phyloP scores from a whole-genome alignment of 1,140 invertebrate species.

The Mamestra configurata region DNA sequence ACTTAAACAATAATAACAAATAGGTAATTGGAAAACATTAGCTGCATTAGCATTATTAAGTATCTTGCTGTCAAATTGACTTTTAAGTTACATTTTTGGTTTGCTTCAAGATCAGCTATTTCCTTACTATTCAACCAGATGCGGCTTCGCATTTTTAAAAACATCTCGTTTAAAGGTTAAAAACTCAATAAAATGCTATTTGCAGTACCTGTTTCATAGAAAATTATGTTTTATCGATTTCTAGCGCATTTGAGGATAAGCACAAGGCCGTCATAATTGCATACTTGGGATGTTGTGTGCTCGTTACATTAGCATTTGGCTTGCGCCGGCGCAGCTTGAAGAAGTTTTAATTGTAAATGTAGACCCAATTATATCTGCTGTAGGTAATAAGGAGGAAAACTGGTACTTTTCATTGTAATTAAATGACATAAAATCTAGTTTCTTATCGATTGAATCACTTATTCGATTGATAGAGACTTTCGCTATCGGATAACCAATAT shows the following conservation, averaged over 20 bases:
- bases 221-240: conserved; percentile 9
- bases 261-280: conserved; percentile 47
- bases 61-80: no score
- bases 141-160: no score
- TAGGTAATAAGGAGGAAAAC: background rate
- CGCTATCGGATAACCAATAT: background rate
- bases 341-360: conserved; percentile 9
- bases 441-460: background rate
- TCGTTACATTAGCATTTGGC: conserved; percentile 49
- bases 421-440: background rate
- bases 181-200: background rate
- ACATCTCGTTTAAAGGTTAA: no score
- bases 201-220: background rate
- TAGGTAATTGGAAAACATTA: no score
- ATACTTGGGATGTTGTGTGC: conserved; percentile 43
- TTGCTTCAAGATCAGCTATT: no score
- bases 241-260: background rate
- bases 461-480: background rate
- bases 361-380: background rate
- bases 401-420: background rate
- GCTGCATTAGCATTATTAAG: no score
- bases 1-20: no score
- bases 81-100: no score
- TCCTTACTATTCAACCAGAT: no score
- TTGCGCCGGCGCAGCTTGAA: background rate